A percentile compares a stretch with the other conserved stretches of the same genome.
phyloP scores from a whole-genome alignment of 2,888 invertebrate genomes.

The Tribolium freemani region DNA sequence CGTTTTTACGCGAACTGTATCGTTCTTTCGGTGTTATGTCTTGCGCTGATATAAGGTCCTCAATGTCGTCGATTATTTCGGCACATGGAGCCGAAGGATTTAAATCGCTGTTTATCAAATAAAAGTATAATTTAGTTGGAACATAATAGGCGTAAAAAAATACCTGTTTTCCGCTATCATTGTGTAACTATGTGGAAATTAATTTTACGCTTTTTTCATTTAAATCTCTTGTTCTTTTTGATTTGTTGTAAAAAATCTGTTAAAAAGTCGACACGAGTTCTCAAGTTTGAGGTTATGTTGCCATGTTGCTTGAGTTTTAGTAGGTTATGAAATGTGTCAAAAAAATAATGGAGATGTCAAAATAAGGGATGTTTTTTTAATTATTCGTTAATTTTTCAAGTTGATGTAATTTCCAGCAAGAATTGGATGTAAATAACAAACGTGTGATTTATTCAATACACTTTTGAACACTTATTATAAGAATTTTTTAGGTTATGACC shows the following conservation, averaged over 20 bases:
- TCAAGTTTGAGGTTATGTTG: no score
- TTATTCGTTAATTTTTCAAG: background rate
- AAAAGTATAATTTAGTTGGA: background rate
- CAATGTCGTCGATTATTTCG: constrained; percentile 86
- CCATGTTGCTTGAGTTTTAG: no score
- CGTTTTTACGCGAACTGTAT: constrained; percentile 79
- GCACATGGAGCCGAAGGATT: constrained; percentile 65
- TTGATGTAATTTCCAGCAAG: background rate
- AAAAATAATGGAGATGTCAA: background rate
- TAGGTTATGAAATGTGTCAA: constrained; percentile 5
- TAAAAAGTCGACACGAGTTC: background rate
- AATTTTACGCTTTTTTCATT: background rate
- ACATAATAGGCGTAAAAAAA: background rate
- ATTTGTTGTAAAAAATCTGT: no score
- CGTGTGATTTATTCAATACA: background rate
- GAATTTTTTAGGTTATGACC: background rate
- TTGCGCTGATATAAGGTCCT: constrained; percentile 85
- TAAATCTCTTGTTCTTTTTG: background rate
- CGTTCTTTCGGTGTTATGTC: constrained; percentile 85
- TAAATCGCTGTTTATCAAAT: background rate
- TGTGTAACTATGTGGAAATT: background rate
- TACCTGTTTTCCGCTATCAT: background rate
- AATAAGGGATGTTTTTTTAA: background rate
- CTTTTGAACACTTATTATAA: background rate
- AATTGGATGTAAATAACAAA: background rate